Percentiles rank a stretch among this genome's conserved stretches.
phyloP scores from a whole-genome alignment of 2,113 vertebrate species.

The Hypomesus transpacificus region DNA sequence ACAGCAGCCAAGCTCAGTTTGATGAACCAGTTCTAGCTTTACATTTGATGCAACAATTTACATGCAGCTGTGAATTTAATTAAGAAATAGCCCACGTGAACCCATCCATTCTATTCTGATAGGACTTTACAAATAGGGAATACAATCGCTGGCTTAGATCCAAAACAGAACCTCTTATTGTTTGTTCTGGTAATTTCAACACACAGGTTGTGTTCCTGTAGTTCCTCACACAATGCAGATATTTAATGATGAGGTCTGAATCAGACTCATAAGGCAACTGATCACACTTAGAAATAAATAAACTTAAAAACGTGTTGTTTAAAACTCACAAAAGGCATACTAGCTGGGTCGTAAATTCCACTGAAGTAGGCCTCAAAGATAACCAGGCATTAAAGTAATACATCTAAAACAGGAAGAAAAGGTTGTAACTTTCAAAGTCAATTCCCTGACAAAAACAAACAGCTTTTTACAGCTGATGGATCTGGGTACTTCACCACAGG shows the following conservation, averaged over 20 bases:
- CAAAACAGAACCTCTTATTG: not conserved
- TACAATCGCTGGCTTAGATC: conserved; percentile 4
- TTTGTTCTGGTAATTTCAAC: not conserved
- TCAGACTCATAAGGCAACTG: no score
- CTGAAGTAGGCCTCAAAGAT: no score
- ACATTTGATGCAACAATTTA: conserved; percentile 37
- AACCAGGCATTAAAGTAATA: not conserved
- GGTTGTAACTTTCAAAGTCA: conserved; percentile 18
- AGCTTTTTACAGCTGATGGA: conserved; percentile 6
- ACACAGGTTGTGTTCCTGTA: no score
- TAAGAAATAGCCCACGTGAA: conserved; percentile 47
- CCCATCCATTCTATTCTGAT: conserved; percentile 42
- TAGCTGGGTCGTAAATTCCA: no score
- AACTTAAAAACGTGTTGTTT: no score
- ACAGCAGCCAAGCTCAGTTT: conserved; percentile 25
- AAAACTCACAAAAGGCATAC: no score
- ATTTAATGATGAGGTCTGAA: no score
- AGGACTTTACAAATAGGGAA: conserved; percentile 43
- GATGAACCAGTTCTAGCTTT: conserved; percentile 18
- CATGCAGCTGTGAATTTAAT: conserved; percentile 47
- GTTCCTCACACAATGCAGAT: no score
- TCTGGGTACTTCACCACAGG: conserved; percentile 14
- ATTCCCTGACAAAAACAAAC: conserved; percentile 17
- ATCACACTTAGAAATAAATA: no score
- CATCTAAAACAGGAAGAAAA: conserved; percentile 4